These are phyloP conservation scores for Tragulus kanchil DNA, from an alignment of 2,113 vertebrate genomes.

Conservation along the genomic window DNA sequence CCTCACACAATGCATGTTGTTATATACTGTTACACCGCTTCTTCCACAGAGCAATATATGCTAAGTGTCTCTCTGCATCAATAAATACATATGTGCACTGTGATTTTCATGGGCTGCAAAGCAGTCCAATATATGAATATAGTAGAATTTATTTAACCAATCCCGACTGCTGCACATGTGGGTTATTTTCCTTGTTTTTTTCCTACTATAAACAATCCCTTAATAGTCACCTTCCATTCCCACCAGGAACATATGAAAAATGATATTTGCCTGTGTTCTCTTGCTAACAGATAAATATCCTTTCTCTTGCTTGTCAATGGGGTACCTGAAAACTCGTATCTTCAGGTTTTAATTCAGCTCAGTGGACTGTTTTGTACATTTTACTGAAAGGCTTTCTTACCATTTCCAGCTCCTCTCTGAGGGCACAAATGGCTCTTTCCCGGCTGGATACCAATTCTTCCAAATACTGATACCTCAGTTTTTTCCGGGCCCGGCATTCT, in stretches of 20 bases:
- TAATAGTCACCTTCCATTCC: background rate
- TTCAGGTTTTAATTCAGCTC: background rate
- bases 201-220: background rate
- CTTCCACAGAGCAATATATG: background rate
- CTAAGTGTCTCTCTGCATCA: background rate
- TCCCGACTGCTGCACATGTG: background rate
- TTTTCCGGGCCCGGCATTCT: conserved; percentile 97
- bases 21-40: background rate
- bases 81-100: background rate
- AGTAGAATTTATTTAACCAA: background rate
- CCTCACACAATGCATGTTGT: background rate
- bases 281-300: background rate
- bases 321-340: background rate
- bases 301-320: background rate
- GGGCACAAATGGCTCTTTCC: conserved; percentile 97
- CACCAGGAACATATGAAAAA: background rate
- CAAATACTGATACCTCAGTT: conserved; percentile 97
- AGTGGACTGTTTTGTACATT: background rate
- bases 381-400: conserved; percentile 83
- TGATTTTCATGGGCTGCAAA: conserved; percentile 24
- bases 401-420: conserved; percentile 98
- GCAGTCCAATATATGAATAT: background rate
- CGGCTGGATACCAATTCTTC: conserved; percentile 98
- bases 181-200: conserved; percentile 9
- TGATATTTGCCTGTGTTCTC: background rate